Evolutionary conservation across 2,888 invertebrate genomes (phyloP).

Genomic region (Ophion obscuratus): DNA sequence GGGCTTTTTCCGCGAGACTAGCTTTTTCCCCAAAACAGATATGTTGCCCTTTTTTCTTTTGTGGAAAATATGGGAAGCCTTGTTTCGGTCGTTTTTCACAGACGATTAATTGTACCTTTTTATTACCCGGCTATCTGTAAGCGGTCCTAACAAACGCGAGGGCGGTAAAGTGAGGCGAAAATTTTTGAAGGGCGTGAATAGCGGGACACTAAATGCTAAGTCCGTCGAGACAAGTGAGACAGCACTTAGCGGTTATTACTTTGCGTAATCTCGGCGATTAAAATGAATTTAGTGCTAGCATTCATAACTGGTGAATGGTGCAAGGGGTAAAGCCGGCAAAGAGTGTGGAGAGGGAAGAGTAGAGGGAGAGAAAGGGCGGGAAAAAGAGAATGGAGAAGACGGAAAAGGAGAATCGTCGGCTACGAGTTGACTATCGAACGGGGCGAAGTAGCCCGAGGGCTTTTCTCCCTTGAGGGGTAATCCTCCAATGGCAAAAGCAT

Average conservation of each 20-base stretch:
- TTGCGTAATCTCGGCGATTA: slow-evolving; percentile 80
- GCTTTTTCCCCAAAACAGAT: neutral
- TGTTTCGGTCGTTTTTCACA: neutral
- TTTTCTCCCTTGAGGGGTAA: slow-evolving; percentile 31
- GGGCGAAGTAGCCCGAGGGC: slow-evolving; percentile 31
- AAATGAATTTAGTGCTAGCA: slow-evolving; percentile 80
- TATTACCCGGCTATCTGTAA: neutral
- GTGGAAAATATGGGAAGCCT: neutral
- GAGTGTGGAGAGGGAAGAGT: slow-evolving; percentile 11
- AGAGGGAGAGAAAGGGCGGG: slow-evolving; percentile 11
- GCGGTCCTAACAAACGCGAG: neutral
- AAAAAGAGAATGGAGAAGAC: slow-evolving; percentile 20
- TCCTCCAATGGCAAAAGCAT: slow-evolving; percentile 36
- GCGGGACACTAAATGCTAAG: slow-evolving; percentile 37
- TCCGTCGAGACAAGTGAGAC: slow-evolving; percentile 63
- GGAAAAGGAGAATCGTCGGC: slow-evolving; percentile 31
- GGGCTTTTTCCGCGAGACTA: neutral
- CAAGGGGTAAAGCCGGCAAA: slow-evolving; percentile 28
- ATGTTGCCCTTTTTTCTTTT: neutral
- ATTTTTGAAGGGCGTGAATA: slow-evolving; percentile 37
- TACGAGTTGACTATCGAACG: slow-evolving; percentile 54
- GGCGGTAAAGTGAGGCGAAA: neutral
- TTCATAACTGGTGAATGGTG: slow-evolving; percentile 75
- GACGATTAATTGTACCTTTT: neutral
- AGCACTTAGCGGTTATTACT: slow-evolving; percentile 81